Evolutionary conservation across 2,113 vertebrate species (phyloP), one percentile per base, ranked within the genome.

Genomic region (Erinaceus europaeus): DNA sequence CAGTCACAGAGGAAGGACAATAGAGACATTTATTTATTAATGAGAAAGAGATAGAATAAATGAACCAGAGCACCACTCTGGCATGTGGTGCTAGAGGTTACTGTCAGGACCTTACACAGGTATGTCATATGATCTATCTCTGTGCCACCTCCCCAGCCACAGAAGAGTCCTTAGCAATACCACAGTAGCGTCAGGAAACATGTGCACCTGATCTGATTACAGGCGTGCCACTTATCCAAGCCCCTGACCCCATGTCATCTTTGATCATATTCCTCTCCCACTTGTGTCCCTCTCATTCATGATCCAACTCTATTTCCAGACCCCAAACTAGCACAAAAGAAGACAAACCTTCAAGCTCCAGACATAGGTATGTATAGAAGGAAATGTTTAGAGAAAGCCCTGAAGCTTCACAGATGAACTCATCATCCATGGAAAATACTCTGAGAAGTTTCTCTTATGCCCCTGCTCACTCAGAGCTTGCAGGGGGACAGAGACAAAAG

Each of bases 231-330:
- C n/a, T 34, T 27, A 42, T 32, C 20, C 46, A 9, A 2, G 10
- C 38, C 21, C 52, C 77, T 80, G 71, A 29, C 20, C 20, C 21
- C 32, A 10, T 4, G 21, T 29, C 38, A 25, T 69, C 23, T 77
- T 61, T 38, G 23, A 38, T 50, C 44, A 65, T 5, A 29, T 67
- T 17, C 53, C 40, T 32, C 44, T 57, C 25, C n/a, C 75, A 50
- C 42, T 77, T 48, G 20, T 20, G 1, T 15, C 3, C 5, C n/a
- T n/a, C n/a, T n/a, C n/a, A n/a, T n/a, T n/a, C 20, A 0, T 0
- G 25, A n/a, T 25, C 55, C 32, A 32, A 12, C 21, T 62, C 2
- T 7, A 27, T 5, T n/a, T 50, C 9, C 50, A 17, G 50, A 13
- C 20, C n/a, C n/a, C n/a, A n/a, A n/a, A n/a, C n/a, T n/a, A n/a